phyloP scores from a whole-genome alignment of 2,797 vertebrate species.

The Pseudomugil gertrudae region DNA sequence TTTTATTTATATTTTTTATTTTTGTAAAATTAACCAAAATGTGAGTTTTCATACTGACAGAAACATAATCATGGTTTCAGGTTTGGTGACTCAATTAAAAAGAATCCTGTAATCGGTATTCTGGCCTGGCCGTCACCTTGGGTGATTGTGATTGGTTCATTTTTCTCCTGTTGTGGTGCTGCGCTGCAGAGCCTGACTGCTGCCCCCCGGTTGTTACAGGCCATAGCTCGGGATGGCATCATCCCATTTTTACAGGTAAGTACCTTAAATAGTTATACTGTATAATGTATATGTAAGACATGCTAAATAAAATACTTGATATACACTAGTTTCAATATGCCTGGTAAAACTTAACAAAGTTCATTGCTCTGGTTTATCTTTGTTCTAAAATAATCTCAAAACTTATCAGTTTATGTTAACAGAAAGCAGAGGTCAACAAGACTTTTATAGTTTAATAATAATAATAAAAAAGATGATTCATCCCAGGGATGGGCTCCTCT shows the following conservation, averaged over 20 bases:
- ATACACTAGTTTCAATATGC: neutral
- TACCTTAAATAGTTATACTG: neutral
- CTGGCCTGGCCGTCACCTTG: slow-evolving; percentile 95
- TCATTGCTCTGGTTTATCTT: neutral
- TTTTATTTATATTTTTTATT: accelerated
- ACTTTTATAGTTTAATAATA: neutral
- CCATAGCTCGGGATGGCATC: slow-evolving; percentile 93
- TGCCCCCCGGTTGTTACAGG: slow-evolving; percentile 92
- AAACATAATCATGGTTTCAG: slow-evolving; percentile 58
- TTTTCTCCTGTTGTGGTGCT: slow-evolving; percentile 95
- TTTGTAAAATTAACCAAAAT: neutral
- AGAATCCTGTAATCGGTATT: slow-evolving; percentile 88
- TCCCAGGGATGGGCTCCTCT: too few relatives aligned
- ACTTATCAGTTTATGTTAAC: too few relatives aligned
- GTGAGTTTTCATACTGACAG: neutral
- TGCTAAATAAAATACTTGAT: neutral
- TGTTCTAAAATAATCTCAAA: neutral
- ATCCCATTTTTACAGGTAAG: slow-evolving; percentile 90
- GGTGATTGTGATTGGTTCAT: slow-evolving; percentile 97
- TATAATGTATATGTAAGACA: too few relatives aligned
- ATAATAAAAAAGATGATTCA: too few relatives aligned
- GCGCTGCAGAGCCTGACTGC: slow-evolving; percentile 95
- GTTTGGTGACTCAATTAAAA: slow-evolving; percentile 89
- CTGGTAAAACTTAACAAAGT: neutral
- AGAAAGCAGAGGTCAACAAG: neutral